Conservation (phyloP, 23 tunicate genomes). For the Aplidium turbinatum region DNA sequence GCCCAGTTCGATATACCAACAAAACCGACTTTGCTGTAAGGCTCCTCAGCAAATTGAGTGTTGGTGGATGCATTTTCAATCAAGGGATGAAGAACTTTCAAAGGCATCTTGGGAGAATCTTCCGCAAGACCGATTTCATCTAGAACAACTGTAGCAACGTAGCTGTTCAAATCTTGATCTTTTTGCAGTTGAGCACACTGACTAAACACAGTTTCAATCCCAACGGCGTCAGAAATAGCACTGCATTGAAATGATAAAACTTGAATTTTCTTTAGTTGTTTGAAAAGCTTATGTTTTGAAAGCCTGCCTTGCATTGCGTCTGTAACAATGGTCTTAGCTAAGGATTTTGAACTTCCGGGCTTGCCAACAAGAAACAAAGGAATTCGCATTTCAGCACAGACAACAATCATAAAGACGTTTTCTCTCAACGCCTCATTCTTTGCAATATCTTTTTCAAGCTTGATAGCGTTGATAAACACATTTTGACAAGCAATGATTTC, state of each 20-base stretch:
- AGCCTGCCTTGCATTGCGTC: slow-evolving; percentile 59
- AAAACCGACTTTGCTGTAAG: slow-evolving; percentile 52
- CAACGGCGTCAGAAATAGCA: slow-evolving; percentile 64
- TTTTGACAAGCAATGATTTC: slow-evolving; percentile 70
- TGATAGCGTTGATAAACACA: slow-evolving; percentile 31
- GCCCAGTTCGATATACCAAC: slow-evolving; percentile 81
- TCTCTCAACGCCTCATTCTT: slow-evolving; percentile 67
- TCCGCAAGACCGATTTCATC: slow-evolving; percentile 84
- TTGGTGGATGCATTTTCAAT: slow-evolving; percentile 59
- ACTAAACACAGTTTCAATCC: slow-evolving; percentile 60
- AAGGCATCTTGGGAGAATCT: slow-evolving; percentile 80
- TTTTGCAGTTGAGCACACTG: slow-evolving; percentile 65
- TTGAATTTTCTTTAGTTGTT: slow-evolving; percentile 56
- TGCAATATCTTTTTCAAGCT: slow-evolving; percentile 50
- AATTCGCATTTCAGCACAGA: slow-evolving; percentile 65
- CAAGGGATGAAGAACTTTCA: slow-evolving; percentile 68
- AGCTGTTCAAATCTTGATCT: slow-evolving; percentile 33
- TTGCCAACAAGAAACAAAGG: slow-evolving; percentile 75
- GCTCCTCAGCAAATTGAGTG: slow-evolving; percentile 12
- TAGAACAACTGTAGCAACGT: slow-evolving; percentile 66
- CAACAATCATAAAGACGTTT: slow-evolving; percentile 62
- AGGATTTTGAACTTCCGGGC: slow-evolving; percentile 74
- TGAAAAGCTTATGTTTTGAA: slow-evolving; percentile 37
- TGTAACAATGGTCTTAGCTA: slow-evolving; percentile 68
- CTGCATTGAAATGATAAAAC: slow-evolving; percentile 75